Conservation (phyloP, 2,888 invertebrate genomes). For the Cotesia congregata region DNA sequence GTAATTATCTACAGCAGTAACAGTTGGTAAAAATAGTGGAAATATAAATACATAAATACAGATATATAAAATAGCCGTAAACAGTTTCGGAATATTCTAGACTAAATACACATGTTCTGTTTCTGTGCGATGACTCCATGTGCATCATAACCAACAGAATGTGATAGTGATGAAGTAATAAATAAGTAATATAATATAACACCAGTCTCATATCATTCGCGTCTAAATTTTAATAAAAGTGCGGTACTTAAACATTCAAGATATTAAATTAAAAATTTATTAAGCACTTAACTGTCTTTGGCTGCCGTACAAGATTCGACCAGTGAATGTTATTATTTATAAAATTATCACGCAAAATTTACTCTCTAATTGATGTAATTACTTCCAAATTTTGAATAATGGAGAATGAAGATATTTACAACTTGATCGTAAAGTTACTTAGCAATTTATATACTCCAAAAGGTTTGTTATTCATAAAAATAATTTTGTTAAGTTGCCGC, state of each 20-base stretch:
- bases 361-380: neutral
- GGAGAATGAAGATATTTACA: neutral
- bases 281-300: neutral
- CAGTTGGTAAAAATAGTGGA: too few species aligned
- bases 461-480: neutral
- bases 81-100: neutral
- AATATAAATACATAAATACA: too few species aligned
- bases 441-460: neutral
- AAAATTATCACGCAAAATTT: neutral
- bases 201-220: too few species aligned
- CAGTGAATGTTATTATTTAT: neutral
- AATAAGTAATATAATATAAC: too few species aligned
- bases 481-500: neutral
- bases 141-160: neutral
- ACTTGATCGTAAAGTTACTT: neutral
- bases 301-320: neutral
- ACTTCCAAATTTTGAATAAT: neutral
- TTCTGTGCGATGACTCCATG: neutral
- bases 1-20: too few species aligned
- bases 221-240: too few species aligned
- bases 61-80: neutral
- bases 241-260: too few species aligned
- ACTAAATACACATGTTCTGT: neutral
- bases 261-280: neutral
- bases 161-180: neutral